A percentile compares a stretch with the other conserved stretches of the same genome.
Conservation (phyloP, 2,797 vertebrate genomes). For the Pseudochirops corinnae region DNA sequence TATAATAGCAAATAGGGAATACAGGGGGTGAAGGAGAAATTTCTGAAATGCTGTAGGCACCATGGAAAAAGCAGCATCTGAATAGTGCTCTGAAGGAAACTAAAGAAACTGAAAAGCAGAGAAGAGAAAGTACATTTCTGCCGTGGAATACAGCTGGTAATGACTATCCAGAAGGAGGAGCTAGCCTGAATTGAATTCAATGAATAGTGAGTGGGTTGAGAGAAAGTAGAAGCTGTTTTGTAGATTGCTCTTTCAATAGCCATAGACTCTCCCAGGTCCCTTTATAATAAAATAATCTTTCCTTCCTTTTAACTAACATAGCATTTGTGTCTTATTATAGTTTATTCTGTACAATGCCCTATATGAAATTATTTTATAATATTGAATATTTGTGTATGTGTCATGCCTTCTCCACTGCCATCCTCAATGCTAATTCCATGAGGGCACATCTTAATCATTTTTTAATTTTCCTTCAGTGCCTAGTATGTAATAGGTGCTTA, state of each 20-base stretch:
- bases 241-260: neutral
- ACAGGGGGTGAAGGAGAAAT: neutral
- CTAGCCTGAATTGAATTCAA: neutral
- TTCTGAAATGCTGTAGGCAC: neutral
- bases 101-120: neutral
- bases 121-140: neutral
- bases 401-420: neutral
- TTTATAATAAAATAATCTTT: neutral
- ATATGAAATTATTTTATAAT: neutral
- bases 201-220: neutral
- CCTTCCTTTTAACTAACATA: neutral
- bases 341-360: neutral
- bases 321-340: neutral
- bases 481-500: neutral
- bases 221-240: neutral
- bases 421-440: neutral
- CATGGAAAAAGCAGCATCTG: neutral
- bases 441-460: neutral
- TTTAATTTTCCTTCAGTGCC: neutral
- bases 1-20: neutral
- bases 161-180: neutral
- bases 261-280: neutral
- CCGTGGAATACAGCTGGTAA: neutral
- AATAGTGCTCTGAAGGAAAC: neutral
- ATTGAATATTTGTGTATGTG: neutral